phyloP scores from a whole-genome alignment of 1,140 invertebrate species.

The Macrotrachela quadricornifera region DNA sequence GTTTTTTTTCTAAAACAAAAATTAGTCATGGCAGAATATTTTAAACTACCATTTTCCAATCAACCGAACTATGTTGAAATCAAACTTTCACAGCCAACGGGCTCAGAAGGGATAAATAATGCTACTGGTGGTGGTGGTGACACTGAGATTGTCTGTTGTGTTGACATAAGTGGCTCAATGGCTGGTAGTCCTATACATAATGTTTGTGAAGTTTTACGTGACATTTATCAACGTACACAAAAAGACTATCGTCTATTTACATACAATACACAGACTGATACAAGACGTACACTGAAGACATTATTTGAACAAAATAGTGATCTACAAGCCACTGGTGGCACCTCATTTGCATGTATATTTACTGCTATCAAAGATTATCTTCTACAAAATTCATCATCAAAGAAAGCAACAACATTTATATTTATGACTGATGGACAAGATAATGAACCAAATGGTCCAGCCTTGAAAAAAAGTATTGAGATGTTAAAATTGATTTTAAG shows the following conservation, averaged over 20 bases:
- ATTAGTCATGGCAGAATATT: too few relatives aligned
- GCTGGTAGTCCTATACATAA: background rate
- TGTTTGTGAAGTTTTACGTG: background rate
- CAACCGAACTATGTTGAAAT: too few relatives aligned
- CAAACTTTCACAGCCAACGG: too few relatives aligned
- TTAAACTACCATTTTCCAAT: too few relatives aligned
- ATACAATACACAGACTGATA: background rate
- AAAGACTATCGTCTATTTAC: constrained; percentile 1
- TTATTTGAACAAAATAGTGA: background rate
- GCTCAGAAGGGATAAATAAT: too few relatives aligned
- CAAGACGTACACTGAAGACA: background rate
- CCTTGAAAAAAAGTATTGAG: background rate
- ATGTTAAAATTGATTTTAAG: background rate
- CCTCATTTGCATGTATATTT: background rate
- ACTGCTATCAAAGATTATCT: background rate
- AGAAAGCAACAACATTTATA: constrained; percentile 4
- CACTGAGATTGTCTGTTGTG: background rate
- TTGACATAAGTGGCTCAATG: background rate
- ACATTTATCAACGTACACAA: background rate
- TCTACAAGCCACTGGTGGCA: background rate
- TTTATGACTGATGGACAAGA: constrained; percentile 2
- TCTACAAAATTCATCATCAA: background rate
- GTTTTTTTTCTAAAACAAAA: too few relatives aligned
- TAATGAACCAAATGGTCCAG: background rate
- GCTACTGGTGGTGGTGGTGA: too few relatives aligned